phyloP scores from a whole-genome alignment of 2,113 vertebrate species.

The Irena cyanogastra region DNA sequence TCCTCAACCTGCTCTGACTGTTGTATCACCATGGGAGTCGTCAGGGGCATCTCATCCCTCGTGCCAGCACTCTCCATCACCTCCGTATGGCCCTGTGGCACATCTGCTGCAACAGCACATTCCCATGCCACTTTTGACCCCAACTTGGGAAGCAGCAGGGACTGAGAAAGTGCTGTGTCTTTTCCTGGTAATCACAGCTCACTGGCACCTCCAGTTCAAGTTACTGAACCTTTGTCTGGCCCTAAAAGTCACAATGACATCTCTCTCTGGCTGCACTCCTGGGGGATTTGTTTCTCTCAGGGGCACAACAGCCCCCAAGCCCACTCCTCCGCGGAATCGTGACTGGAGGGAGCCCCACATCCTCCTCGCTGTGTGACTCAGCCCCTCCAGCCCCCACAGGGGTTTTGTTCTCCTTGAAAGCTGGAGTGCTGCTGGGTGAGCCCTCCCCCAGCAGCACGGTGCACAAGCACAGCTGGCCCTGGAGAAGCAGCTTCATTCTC shows the following conservation, averaged over 20 bases:
- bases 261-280: neutral
- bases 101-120: neutral
- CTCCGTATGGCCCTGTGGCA: neutral
- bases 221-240: neutral
- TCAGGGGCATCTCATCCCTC: neutral
- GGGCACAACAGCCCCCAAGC: neutral
- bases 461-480: neutral
- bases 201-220: neutral
- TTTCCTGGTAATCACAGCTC: neutral
- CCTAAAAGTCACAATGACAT: neutral
- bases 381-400: constrained; percentile 36
- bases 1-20: neutral
- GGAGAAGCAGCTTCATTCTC: neutral
- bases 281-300: neutral
- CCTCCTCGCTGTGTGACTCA: constrained; percentile 26
- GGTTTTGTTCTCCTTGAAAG: constrained; percentile 21
- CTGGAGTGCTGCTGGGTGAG: neutral
- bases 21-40: neutral
- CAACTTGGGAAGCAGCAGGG: neutral
- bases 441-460: neutral
- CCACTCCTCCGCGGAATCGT: constrained; percentile 11
- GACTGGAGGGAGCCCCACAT: constrained; percentile 1
- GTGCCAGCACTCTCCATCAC: neutral
- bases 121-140: neutral
- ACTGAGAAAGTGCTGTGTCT: neutral